Base-by-base conservation (phyloP, 2,888 invertebrate genomes). In the Drosophila rellima region DNA sequence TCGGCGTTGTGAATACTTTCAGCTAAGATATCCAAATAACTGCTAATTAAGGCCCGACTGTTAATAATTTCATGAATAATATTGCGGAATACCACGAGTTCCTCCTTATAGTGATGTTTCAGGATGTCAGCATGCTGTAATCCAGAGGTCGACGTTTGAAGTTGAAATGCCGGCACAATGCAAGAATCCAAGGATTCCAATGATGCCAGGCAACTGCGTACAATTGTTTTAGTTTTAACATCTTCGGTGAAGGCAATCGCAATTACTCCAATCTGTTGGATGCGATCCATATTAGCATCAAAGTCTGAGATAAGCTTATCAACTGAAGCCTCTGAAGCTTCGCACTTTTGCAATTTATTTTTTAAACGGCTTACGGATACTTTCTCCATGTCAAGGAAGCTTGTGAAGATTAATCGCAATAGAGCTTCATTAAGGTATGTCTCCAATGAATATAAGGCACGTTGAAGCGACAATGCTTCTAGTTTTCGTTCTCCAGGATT, bases 261-360 rank as follows among this genome's bases (percentile, higher is more conserved):
- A 78, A 92, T 92, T 2, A 91, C 77, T 2, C 92, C 92, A 55
- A 92, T 91, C 70, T 92, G 92, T 5, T 90, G 89, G 11, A 91
- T 88, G 17, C 92, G 87, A 70, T 92, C 92, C 17, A 91, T 78
- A 56, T 91, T 91, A 0, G 84, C 76, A 80, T 92, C 92, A 63
- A 92, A 92, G 48, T 91, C 89, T 0, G 81, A 81, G 33, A 92
- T 91, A 0, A 89, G 60, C 13, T 87, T 82, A 26, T 91, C 89
- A 0, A 84, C 60, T 0, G 33, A 33, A 33, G 54, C 74, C 26
- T 82, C 70, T 1, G 66, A 50, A 45, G 64, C 54, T 37, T 75
- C 39, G 7, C 23, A 8, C 3, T 26, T 39, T n/a, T 72, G 70
- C 3, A 91, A 74, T 0, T 66, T 63, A 2, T 67, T 55, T 3